Evolutionary conservation across 2,113 vertebrate genomes (phyloP).

Genomic region (Naja naja): DNA sequence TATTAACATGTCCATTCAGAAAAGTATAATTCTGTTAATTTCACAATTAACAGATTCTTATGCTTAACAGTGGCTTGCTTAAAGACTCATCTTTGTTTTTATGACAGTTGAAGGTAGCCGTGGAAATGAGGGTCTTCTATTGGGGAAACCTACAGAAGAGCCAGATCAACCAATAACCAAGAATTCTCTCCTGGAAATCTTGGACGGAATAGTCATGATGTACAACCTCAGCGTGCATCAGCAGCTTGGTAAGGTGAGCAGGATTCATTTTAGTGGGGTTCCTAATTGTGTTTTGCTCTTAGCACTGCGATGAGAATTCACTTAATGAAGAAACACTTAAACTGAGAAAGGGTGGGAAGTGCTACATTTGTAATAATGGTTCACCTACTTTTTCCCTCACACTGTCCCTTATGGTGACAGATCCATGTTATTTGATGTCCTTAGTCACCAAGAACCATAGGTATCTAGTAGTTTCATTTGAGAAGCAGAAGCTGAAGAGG

Average conservation of each 20-base stretch:
- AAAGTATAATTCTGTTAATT: background rate
- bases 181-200: constrained; percentile 91
- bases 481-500: background rate
- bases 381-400: background rate
- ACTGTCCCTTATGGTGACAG: background rate
- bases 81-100: constrained; percentile 33
- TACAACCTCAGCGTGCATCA: constrained; percentile 97
- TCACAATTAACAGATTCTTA: background rate
- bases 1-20: background rate
- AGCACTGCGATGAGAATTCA: background rate
- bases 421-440: background rate
- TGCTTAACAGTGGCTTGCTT: constrained; percentile 10
- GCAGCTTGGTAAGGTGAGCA: constrained; percentile 92
- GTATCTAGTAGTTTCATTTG: background rate
- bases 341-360: background rate
- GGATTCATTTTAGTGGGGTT: background rate
- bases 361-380: background rate
- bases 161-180: constrained; percentile 86
- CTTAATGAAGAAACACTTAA: background rate
- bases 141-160: constrained; percentile 89
- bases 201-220: constrained; percentile 96
- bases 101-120: constrained; percentile 88
- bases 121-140: constrained; percentile 89
- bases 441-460: background rate
- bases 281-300: background rate